A percentile compares a stretch with the other conserved stretches of the same genome.
These are phyloP conservation scores for Boloria euphrosyne DNA, from an alignment of 2,888 invertebrate genomes.

Conservation along the genomic window DNA sequence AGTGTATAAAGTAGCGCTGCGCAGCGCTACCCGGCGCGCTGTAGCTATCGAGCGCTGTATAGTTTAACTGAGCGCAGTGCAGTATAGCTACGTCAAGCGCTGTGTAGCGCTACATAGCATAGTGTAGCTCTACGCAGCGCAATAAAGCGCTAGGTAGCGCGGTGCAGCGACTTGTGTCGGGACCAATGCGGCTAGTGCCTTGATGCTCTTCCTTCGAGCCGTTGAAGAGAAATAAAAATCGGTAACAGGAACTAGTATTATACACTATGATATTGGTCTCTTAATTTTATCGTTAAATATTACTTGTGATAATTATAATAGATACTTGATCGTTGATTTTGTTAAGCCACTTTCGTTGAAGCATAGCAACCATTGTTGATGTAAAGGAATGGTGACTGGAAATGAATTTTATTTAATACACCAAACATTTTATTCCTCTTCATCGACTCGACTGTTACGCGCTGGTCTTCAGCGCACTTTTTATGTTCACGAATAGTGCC, in stretches of 20 bases:
- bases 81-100: not conserved
- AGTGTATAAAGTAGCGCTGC: slow-evolving; percentile 12
- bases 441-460: not conserved
- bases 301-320: slow-evolving; percentile 7
- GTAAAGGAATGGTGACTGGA: no score
- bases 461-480: not conserved
- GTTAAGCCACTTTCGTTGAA: not conserved
- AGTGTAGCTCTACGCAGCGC: slow-evolving; percentile 4
- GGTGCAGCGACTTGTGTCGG: slow-evolving; percentile 38
- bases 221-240: slow-evolving; percentile 5
- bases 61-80: not conserved
- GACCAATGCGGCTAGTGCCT: slow-evolving; percentile 47
- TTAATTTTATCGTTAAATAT: slow-evolving; percentile 5
- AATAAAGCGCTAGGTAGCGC: not conserved
- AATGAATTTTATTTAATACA: not conserved
- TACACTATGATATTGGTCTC: not conserved
- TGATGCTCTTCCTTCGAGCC: slow-evolving; percentile 11
- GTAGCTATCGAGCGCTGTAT: slow-evolving; percentile 18
- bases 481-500: slow-evolving; percentile 13
- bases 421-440: slow-evolving; percentile 6
- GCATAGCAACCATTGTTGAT: no score
- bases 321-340: not conserved
- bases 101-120: not conserved
- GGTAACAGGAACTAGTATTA: not conserved
- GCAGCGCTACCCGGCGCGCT: slow-evolving; percentile 13